phyloP scores from a whole-genome alignment of 2,113 vertebrate genomes.

The Amblyornis subalaris region DNA sequence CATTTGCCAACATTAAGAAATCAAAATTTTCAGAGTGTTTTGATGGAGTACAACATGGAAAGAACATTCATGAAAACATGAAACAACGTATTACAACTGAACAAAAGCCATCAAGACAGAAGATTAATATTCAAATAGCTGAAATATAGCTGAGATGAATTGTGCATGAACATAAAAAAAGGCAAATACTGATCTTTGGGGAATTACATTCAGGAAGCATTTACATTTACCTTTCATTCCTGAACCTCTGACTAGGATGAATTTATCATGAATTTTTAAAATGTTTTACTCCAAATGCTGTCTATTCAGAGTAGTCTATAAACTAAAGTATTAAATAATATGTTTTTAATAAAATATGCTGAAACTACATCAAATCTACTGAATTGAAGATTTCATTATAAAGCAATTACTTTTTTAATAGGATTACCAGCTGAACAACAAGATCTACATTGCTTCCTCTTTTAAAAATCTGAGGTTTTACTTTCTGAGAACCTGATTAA shows the following conservation, averaged over 20 bases:
- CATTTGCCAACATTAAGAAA: background rate
- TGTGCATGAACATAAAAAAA: background rate
- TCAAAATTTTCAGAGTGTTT: background rate
- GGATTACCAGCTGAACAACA: background rate
- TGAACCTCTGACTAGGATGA: background rate
- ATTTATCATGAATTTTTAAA: background rate
- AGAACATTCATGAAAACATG: background rate
- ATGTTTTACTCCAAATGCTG: background rate
- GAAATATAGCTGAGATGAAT: background rate
- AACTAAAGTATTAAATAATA: background rate
- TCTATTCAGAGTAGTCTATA: background rate
- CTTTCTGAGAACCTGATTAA: conserved; percentile 19
- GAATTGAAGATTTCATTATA: background rate
- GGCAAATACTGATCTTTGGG: background rate
- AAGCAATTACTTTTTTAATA: background rate
- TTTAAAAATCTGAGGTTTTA: background rate
- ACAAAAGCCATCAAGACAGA: background rate
- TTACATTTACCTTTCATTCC: background rate
- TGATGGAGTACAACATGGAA: background rate
- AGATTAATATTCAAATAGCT: background rate
- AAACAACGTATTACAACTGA: background rate
- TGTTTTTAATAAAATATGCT: background rate
- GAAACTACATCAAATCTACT: background rate
- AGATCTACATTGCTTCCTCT: background rate
- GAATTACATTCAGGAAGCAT: background rate